Conservation (phyloP, 2,113 vertebrate genomes). For the Mugil cephalus region DNA sequence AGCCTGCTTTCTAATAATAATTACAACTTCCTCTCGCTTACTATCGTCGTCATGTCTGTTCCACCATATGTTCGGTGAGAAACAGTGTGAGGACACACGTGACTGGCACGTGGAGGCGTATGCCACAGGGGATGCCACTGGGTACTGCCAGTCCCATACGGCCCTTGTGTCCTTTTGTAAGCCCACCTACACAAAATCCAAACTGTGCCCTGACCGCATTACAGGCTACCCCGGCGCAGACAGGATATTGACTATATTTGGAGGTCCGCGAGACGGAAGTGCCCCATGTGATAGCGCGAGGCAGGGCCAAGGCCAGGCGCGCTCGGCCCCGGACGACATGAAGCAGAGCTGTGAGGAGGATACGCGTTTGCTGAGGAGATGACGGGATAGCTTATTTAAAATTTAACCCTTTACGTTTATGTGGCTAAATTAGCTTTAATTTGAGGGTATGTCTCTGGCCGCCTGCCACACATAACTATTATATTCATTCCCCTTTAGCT, state of each 20-base stretch:
- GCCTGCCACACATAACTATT: background rate
- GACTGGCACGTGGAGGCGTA: conserved; percentile 52
- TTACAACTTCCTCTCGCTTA: conserved; percentile 14
- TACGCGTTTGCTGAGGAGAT: background rate
- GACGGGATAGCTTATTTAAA: background rate
- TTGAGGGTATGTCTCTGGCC: background rate
- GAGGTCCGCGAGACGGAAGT: conserved; percentile 48
- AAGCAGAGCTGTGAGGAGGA: conserved; percentile 13
- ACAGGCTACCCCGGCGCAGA: conserved; percentile 44
- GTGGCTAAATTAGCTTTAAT: background rate
- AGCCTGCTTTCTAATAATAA: conserved; percentile 28
- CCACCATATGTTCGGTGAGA: conserved; percentile 68
- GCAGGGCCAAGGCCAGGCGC: conserved; percentile 33
- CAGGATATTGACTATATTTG: conserved; percentile 74
- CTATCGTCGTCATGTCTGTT: conserved; percentile 25
- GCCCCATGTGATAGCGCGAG: conserved; percentile 16
- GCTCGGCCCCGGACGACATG: conserved; percentile 24
- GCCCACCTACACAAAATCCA: conserved; percentile 61
- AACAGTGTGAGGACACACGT: conserved; percentile 37
- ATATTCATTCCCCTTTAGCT: background rate
- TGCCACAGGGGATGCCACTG: conserved; percentile 55
- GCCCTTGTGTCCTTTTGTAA: conserved; percentile 46
- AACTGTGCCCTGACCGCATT: conserved; percentile 53
- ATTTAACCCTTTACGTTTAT: too few relatives aligned
- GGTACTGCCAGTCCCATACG: conserved; percentile 68